phyloP scores from a whole-genome alignment of 1,140 invertebrate species.

The Aleiodes sp. region DNA sequence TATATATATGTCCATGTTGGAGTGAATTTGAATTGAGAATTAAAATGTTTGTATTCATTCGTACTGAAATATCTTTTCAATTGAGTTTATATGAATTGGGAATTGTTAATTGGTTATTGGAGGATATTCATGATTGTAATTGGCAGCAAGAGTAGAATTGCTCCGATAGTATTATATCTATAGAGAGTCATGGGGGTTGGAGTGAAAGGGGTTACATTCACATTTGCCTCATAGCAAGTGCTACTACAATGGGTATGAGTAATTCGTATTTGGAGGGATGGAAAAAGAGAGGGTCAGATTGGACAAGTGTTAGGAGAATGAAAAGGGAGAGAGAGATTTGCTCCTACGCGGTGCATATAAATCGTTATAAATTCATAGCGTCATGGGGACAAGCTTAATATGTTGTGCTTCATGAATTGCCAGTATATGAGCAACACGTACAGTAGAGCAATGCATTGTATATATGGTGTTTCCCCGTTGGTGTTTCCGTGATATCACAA shows the following conservation, averaged over 20 bases:
- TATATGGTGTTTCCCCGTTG: not conserved
- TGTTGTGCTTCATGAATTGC: constrained; percentile 38
- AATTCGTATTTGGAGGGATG: constrained; percentile 15
- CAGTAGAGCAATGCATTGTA: not conserved
- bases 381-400: constrained; percentile 38
- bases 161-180: not conserved
- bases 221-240: not conserved
- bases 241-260: constrained; percentile 22
- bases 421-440: constrained; percentile 10
- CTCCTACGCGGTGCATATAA: constrained; percentile 25
- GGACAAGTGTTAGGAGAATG: not conserved
- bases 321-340: not conserved
- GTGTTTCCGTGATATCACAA: constrained; percentile 26
- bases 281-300: not conserved
- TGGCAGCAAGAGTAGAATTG: not conserved
- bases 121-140: not conserved
- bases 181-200: not conserved
- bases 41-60: too few species aligned
- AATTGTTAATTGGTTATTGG: not conserved
- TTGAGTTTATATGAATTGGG: not conserved
- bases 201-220: constrained; percentile 8
- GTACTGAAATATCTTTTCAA: not conserved
- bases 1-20: too few species aligned
- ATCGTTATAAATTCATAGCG: constrained; percentile 43
- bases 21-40: too few species aligned